phyloP scores from a whole-genome alignment of 2,113 vertebrate genomes.

The Clinocottus analis region DNA sequence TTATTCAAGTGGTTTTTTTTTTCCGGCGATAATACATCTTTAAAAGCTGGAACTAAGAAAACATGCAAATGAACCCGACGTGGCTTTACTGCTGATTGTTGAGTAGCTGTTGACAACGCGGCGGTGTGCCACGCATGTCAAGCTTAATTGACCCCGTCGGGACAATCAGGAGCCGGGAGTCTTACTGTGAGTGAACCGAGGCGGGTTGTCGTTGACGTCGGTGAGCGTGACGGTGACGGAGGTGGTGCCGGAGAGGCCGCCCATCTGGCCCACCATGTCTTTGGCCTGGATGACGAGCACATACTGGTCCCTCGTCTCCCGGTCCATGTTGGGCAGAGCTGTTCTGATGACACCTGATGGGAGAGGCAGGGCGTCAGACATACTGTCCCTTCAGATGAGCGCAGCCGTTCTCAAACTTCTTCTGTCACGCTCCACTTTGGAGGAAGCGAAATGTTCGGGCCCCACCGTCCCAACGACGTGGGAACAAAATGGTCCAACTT shows the following conservation, averaged over 20 bases:
- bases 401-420: too few relatives aligned
- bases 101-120: conserved; percentile 33
- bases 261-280: conserved; percentile 98
- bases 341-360: conserved; percentile 92
- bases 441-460: too few relatives aligned
- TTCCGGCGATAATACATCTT: conserved; percentile 31
- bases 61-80: neutral
- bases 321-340: conserved; percentile 96
- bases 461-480: too few relatives aligned
- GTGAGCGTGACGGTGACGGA: conserved; percentile 94
- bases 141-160: conserved; percentile 17
- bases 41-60: conserved; percentile 3
- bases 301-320: conserved; percentile 96
- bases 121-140: neutral
- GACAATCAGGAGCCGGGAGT: neutral
- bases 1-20: conserved; percentile 48
- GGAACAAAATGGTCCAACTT: too few relatives aligned
- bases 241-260: conserved; percentile 95
- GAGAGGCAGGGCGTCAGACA: neutral
- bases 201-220: conserved; percentile 96
- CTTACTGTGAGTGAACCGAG: conserved; percentile 93
- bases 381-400: too few relatives aligned
- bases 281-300: conserved; percentile 97
- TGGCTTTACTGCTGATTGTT: conserved; percentile 42
- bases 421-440: too few relatives aligned